Conservation (phyloP, 2,888 invertebrate species). For the Aphidoletes aphidimyza region DNA sequence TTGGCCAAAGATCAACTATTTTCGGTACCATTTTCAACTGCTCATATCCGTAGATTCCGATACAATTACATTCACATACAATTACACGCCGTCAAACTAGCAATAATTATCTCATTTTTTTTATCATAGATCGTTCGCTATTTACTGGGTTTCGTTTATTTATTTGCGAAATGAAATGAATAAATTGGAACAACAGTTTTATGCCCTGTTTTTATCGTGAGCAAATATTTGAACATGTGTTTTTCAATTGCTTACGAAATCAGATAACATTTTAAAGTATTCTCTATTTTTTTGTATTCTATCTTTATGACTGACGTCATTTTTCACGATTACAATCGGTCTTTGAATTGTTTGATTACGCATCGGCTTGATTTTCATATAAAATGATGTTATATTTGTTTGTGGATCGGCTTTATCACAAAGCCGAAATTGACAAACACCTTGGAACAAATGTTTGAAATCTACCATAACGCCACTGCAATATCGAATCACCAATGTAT, state of each 20-base stretch:
- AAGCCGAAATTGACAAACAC: not conserved
- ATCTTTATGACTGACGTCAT: conserved; percentile 27
- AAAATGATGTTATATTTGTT: no score
- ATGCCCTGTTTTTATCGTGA: conserved; percentile 1
- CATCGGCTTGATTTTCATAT: no score
- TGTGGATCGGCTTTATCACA: not conserved
- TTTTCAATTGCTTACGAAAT: not conserved
- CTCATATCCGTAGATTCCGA: no score
- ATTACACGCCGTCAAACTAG: conserved; percentile 7
- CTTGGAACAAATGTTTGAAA: not conserved
- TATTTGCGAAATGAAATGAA: conserved; percentile 13
- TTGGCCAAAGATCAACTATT: no score
- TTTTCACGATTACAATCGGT: not conserved
- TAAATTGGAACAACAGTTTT: not conserved
- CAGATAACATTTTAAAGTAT: conserved; percentile 1
- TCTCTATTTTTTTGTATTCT: no score
- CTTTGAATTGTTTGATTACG: not conserved
- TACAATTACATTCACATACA: no score
- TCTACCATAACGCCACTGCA: not conserved
- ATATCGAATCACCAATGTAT: no score
- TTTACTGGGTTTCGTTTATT: not conserved
- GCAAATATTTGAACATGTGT: conserved; percentile 21
- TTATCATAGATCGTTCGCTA: not conserved
- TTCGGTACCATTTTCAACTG: not conserved
- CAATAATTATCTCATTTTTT: not conserved